Evolutionary conservation across 2,888 invertebrate species (phyloP).

Genomic region (Polia nebulosa): DNA sequence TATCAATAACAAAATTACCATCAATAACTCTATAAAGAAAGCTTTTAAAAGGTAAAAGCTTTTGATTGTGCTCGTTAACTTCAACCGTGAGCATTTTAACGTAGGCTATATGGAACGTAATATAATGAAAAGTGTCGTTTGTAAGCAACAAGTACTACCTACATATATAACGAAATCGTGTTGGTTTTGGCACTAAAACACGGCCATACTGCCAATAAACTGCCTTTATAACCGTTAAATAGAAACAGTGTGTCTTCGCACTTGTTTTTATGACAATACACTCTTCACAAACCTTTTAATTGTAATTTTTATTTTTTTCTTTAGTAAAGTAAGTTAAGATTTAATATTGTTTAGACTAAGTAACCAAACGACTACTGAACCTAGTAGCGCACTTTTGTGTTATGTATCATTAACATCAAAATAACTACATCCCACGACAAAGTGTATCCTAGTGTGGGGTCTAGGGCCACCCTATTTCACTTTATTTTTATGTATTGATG

Average conservation of each 20-base stretch:
- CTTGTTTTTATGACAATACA: no score
- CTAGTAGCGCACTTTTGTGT: no score
- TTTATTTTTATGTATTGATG: no score
- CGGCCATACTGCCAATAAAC: constrained; percentile 6
- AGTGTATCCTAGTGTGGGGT: no score
- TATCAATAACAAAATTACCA: not conserved
- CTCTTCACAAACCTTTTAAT: no score
- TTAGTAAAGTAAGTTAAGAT: no score
- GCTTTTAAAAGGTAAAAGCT: constrained; percentile 40
- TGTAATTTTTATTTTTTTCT: no score
- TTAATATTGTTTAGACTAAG: no score
- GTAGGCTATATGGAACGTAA: not conserved
- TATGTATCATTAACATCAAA: no score
- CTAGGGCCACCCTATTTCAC: no score
- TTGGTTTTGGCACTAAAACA: constrained; percentile 7
- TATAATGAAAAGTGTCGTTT: constrained; percentile 6
- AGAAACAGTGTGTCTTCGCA: not conserved
- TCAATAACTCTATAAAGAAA: constrained; percentile 15
- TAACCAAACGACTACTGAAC: no score
- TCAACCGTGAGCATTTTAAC: not conserved
- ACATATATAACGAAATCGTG: not conserved
- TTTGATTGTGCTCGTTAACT: constrained; percentile 9
- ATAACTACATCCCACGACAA: no score
- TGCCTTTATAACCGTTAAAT: not conserved
- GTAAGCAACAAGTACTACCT: constrained; percentile 23